These are phyloP conservation scores for Acanthosepion pharaonis DNA, from an alignment of 2,888 invertebrate species.

Conservation along the genomic window DNA sequence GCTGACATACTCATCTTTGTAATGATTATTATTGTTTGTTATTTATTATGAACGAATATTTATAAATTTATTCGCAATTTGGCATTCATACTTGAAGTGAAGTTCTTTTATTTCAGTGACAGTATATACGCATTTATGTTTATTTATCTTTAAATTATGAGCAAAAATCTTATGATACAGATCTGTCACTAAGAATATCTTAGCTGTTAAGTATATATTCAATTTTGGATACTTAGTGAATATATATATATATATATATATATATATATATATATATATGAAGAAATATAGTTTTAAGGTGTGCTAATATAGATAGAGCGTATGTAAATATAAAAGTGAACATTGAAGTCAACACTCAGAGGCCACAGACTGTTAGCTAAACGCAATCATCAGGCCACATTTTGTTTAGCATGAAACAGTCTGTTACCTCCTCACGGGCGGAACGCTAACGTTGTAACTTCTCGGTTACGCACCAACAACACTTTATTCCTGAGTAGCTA, in stretches of 20 bases:
- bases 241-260: conserved; percentile 24
- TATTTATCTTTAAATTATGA: background rate
- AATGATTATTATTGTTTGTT: background rate
- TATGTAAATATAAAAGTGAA: no score
- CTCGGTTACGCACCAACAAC: no score
- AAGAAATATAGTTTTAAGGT: background rate
- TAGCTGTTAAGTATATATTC: no score
- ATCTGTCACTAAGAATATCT: no score
- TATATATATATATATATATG: background rate
- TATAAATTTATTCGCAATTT: background rate
- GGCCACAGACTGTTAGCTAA: no score
- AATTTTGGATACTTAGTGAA: background rate
- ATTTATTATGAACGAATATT: background rate
- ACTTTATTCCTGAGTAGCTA: no score
- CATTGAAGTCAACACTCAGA: no score
- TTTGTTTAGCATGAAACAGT: no score
- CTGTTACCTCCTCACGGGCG: no score
- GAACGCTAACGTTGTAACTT: no score
- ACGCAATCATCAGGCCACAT: no score
- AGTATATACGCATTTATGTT: background rate
- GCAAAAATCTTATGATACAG: background rate
- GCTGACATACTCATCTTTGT: background rate
- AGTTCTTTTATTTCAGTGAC: background rate
- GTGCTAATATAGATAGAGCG: no score
- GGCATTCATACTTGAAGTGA: background rate